Conservation (phyloP, 2,113 vertebrate species). For the Athene noctua region DNA sequence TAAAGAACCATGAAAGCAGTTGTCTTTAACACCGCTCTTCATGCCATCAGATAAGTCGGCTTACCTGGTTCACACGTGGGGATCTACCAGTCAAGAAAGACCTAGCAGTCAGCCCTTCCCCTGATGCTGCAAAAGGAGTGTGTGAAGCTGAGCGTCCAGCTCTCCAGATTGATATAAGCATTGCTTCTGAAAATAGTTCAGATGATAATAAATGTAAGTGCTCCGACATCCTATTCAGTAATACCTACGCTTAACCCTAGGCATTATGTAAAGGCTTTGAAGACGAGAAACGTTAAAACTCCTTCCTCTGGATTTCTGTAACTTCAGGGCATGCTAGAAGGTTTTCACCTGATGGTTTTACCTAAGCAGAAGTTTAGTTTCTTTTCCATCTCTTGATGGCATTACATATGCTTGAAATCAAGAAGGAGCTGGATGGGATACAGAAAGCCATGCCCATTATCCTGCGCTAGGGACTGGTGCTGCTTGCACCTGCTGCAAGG, state of each 20-base stretch:
- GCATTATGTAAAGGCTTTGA: not conserved
- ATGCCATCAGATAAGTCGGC: constrained; percentile 78
- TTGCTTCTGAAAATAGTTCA: not conserved
- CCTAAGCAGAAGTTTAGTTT: not conserved
- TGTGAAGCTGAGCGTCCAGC: not conserved
- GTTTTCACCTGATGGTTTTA: not conserved
- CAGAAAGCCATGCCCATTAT: not conserved
- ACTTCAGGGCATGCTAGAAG: not conserved
- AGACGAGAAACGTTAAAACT: not conserved
- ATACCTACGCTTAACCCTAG: not conserved
- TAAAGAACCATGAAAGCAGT: not conserved
- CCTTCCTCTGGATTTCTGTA: not conserved
- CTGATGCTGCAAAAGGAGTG: not conserved
- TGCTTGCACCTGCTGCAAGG: not conserved
- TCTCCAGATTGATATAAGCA: constrained; percentile 52
- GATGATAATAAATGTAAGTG: constrained; percentile 28
- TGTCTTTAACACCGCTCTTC: not conserved
- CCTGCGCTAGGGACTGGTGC: not conserved
- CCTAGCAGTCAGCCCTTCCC: not conserved
- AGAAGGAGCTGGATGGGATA: not conserved
- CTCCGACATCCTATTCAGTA: not conserved
- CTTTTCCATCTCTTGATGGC: not conserved
- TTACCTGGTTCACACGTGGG: constrained; percentile 91
- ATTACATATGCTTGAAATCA: not conserved
- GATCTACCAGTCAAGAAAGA: constrained; percentile 56